A percentile compares a stretch with the other conserved stretches of the same genome.
phyloP scores from a whole-genome alignment of 2,113 vertebrate species.

The Gallinago jamesoni region DNA sequence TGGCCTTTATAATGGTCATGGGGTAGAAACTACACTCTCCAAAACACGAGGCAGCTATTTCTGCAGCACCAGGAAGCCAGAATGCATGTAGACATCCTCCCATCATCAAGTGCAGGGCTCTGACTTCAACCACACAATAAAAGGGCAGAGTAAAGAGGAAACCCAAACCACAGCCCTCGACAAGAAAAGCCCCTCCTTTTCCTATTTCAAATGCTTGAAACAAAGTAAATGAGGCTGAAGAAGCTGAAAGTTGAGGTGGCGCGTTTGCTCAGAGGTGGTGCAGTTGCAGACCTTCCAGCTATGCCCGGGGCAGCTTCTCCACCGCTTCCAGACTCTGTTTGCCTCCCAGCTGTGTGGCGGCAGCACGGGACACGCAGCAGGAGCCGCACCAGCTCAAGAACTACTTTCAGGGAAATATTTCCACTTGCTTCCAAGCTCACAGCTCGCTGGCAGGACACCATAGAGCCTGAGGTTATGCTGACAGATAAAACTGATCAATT shows the following conservation, averaged over 20 bases:
- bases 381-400: neutral
- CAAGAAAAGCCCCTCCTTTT: neutral
- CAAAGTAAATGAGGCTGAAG: accelerated
- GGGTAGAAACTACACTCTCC: neutral
- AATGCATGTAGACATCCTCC: neutral
- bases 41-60: neutral
- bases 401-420: neutral
- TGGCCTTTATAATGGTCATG: neutral
- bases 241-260: neutral
- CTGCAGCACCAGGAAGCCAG: neutral
- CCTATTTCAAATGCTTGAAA: neutral
- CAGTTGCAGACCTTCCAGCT: neutral
- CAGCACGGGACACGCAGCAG: neutral
- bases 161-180: accelerated
- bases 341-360: accelerated
- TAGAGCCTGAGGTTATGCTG: accelerated
- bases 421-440: neutral
- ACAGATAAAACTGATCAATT: neutral
- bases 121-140: neutral
- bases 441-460: neutral
- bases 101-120: neutral
- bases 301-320: neutral
- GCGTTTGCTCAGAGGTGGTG: neutral
- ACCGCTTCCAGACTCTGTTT: neutral
- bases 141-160: neutral